Evolutionary conservation across 1,140 invertebrate genomes (phyloP).

Genomic region (Tetramorium parvispinum): DNA sequence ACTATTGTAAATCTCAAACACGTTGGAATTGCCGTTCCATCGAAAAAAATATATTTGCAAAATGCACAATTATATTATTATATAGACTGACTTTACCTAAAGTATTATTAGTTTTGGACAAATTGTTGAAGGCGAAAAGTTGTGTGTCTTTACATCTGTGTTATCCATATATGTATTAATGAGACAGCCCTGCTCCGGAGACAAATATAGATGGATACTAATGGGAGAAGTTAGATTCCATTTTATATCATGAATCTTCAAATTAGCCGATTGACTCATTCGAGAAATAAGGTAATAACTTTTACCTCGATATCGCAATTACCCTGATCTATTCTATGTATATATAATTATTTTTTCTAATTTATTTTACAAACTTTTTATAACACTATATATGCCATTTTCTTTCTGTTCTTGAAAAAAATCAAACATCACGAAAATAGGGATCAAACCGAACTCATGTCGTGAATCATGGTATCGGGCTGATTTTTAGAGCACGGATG

Average conservation of each 20-base stretch:
- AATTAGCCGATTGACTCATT: background rate
- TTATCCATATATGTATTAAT: background rate
- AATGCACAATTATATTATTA: background rate
- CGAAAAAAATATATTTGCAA: background rate
- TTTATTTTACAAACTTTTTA: background rate
- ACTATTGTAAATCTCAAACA: background rate
- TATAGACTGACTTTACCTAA: background rate
- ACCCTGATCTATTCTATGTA: background rate
- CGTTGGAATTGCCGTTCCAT: background rate
- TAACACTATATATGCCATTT: background rate
- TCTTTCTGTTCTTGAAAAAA: background rate
- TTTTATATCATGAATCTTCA: background rate
- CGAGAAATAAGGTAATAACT: background rate
- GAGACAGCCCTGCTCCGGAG: background rate
- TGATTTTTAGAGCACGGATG: background rate
- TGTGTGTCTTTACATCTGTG: background rate
- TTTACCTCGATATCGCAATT: conserved; percentile 3
- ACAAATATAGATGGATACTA: background rate
- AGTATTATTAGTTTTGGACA: background rate
- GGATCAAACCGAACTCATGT: background rate
- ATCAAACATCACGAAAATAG: background rate
- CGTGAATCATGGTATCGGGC: background rate
- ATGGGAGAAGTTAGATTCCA: background rate
- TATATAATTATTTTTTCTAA: background rate
- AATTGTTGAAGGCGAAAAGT: background rate